Conservation (phyloP, 2,888 invertebrate species). For the Callinectes sapidus region DNA sequence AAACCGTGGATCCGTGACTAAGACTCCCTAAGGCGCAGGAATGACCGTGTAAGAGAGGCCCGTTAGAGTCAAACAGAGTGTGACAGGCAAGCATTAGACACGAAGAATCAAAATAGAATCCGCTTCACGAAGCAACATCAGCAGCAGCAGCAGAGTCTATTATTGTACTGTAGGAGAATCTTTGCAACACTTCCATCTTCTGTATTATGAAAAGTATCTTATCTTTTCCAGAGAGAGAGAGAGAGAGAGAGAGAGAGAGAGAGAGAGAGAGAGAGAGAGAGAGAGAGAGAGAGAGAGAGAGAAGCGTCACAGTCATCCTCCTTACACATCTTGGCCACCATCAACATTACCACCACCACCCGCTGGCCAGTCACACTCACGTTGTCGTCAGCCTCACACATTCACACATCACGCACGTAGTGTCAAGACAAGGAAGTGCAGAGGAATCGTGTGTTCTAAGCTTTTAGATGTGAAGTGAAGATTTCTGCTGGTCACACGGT, state of each 20-base stretch:
- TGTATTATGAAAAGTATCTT: too few relatives aligned
- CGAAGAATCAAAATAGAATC: background rate
- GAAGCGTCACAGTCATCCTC: background rate
- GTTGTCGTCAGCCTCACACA: background rate
- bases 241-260: background rate
- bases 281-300: slow-evolving; percentile 1
- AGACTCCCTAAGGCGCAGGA: background rate
- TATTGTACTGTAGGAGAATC: background rate
- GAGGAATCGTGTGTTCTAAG: too few relatives aligned
- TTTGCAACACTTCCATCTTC: too few relatives aligned
- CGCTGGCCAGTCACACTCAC: background rate
- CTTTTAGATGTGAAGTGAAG: too few relatives aligned
- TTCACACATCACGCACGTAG: background rate
- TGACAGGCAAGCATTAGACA: slow-evolving; percentile 9
- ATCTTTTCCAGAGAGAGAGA: background rate
- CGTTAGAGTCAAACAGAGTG: slow-evolving; percentile 13
- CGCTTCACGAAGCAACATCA: background rate
- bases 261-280: background rate
- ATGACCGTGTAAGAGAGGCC: background rate
- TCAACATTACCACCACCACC: background rate
- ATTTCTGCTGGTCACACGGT: too few relatives aligned
- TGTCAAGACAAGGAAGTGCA: background rate
- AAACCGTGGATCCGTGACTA: background rate
- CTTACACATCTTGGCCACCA: background rate
- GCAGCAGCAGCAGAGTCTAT: background rate